A percentile compares a stretch with the other conserved stretches of the same genome.
Evolutionary conservation across 2,888 invertebrate species (phyloP).

Genomic region (Toxonevra muliebris): DNA sequence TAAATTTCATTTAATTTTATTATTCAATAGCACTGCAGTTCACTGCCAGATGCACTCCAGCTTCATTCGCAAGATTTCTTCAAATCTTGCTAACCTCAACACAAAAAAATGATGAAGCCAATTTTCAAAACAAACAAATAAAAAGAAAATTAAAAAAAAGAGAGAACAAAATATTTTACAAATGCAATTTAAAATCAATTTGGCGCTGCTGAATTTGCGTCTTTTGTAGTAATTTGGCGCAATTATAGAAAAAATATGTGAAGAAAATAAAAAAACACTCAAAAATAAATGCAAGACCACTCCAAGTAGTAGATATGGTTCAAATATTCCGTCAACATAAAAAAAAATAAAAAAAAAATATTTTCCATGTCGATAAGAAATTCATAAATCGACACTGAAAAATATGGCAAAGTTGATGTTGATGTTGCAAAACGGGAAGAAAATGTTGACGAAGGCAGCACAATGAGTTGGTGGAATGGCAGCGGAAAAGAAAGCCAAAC

Average conservation of each 20-base stretch:
- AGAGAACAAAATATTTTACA: background rate
- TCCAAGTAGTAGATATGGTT: too few relatives aligned
- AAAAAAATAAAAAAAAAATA: constrained; percentile 11
- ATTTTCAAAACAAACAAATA: too few relatives aligned
- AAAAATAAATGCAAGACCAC: constrained; percentile 3
- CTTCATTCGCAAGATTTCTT: too few relatives aligned
- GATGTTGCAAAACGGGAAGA: constrained; percentile 15
- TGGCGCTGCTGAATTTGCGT: constrained; percentile 42
- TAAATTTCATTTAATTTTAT: too few relatives aligned
- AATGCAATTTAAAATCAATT: constrained; percentile 42
- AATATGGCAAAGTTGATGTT: background rate
- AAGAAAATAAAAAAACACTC: constrained; percentile 17
- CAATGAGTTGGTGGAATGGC: too few relatives aligned
- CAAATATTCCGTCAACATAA: too few relatives aligned
- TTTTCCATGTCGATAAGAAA: constrained; percentile 42
- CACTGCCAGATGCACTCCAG: too few relatives aligned
- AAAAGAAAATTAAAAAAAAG: too few relatives aligned
- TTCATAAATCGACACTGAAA: constrained; percentile 36
- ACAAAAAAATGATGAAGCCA: too few relatives aligned
- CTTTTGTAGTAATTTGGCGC: constrained; percentile 38
- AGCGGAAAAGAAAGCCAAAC: too few relatives aligned
- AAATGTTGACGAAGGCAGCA: background rate
- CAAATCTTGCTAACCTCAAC: too few relatives aligned
- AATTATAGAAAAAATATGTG: constrained; percentile 19
- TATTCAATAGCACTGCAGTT: too few relatives aligned